These are phyloP conservation scores for Cistogaster globosa DNA, from an alignment of 2,888 invertebrate genomes.

Conservation along the genomic window DNA sequence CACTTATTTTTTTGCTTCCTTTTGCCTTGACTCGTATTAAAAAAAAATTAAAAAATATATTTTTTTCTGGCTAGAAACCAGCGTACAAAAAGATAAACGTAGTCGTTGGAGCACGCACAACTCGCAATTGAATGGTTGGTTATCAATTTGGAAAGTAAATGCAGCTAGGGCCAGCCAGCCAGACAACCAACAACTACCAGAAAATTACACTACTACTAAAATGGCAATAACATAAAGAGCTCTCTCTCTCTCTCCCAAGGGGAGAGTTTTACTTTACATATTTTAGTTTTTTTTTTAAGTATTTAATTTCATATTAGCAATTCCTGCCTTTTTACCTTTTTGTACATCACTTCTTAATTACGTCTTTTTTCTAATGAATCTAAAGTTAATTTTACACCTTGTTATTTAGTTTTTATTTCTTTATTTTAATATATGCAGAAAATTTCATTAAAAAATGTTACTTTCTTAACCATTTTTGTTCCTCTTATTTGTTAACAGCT, in stretches of 20 bases:
- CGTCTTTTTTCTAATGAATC: constrained; percentile 32
- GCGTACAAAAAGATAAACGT: constrained; percentile 68
- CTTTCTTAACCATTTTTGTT: constrained; percentile 11
- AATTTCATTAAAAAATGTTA: background rate
- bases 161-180: constrained; percentile 31
- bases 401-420: background rate
- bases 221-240: constrained; percentile 27
- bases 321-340: constrained; percentile 3
- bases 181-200: constrained; percentile 58
- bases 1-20: constrained; percentile 59
- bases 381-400: too few species aligned
- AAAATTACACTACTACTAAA: constrained; percentile 58
- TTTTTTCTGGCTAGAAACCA: constrained; percentile 52
- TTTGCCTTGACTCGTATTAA: constrained; percentile 61
- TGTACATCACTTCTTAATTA: background rate
- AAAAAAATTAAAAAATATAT: constrained; percentile 44
- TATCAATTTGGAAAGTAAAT: constrained; percentile 66
- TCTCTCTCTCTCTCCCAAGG: background rate
- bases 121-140: constrained; percentile 74
- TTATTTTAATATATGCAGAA: background rate
- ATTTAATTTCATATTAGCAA: constrained; percentile 1
- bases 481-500: constrained; percentile 55
- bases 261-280: constrained; percentile 33
- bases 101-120: constrained; percentile 76
- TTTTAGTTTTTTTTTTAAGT: constrained; percentile 11